phyloP scores from a whole-genome alignment of 2,113 vertebrate genomes.

The Anguilla rostrata region DNA sequence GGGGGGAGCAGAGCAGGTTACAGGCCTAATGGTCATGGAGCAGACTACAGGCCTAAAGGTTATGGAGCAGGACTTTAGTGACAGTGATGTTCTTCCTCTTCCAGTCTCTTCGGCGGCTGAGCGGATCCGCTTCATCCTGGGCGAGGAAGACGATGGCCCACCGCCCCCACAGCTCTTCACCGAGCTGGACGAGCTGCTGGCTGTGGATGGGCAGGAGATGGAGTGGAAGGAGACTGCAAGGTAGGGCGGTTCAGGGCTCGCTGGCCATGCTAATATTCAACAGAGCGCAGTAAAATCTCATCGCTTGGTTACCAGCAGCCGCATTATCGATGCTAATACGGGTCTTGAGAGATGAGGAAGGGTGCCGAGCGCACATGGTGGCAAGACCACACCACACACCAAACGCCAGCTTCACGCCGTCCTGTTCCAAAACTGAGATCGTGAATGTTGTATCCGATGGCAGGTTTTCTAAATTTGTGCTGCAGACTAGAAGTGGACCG shows the following conservation, averaged over 20 bases:
- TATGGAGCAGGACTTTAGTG: no score
- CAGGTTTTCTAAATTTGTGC: no score
- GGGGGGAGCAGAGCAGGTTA: no score
- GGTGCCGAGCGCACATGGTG: neutral
- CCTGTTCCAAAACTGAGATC: neutral
- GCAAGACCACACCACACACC: neutral
- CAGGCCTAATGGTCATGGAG: no score
- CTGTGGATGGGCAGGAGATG: constrained; percentile 93
- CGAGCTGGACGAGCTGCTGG: constrained; percentile 90
- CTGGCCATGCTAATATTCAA: neutral
- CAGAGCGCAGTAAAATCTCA: neutral
- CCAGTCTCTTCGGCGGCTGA: constrained; percentile 92
- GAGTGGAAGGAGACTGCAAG: constrained; percentile 98
- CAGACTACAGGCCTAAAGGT: no score
- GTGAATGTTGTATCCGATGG: neutral
- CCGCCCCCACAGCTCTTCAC: constrained; percentile 96
- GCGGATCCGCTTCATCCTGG: constrained; percentile 93
- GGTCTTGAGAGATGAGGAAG: neutral
- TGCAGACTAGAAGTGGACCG: no score
- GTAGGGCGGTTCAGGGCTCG: constrained; percentile 64
- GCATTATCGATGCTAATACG: neutral
- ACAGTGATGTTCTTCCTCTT: constrained; percentile 42
- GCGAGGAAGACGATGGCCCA: constrained; percentile 92
- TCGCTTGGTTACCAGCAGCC: neutral
- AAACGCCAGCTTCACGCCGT: neutral